Percentiles rank a stretch among this genome's conserved stretches.
These are phyloP conservation scores for Eupithecia abbreviata DNA, from an alignment of 2,888 invertebrate species.

Conservation along the genomic window DNA sequence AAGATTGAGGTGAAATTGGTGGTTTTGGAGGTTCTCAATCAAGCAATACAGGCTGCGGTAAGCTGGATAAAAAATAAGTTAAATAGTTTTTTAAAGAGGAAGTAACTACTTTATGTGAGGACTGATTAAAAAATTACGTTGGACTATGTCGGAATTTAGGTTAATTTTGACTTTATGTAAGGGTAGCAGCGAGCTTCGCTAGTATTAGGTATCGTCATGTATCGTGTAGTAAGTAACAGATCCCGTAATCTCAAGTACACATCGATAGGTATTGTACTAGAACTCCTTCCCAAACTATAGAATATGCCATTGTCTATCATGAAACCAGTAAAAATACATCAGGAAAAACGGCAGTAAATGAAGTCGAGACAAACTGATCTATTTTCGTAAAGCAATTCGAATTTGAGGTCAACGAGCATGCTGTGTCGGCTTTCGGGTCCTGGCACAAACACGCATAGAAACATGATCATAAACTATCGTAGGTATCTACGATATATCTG, in stretches of 20 bases:
- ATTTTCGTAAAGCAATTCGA: conserved; percentile 7
- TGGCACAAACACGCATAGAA: conserved; percentile 14
- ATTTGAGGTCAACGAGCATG: conserved; percentile 15
- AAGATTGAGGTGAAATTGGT: neutral
- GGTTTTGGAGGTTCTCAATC: neutral
- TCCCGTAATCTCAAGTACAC: neutral
- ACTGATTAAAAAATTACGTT: no score
- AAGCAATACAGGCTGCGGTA: neutral
- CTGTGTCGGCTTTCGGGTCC: neutral
- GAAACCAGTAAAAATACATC: neutral
- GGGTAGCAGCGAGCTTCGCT: no score
- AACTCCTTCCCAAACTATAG: neutral
- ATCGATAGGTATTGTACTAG: neutral
- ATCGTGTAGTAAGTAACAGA: neutral
- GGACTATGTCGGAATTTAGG: no score
- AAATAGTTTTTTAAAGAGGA: neutral
- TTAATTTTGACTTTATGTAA: no score
- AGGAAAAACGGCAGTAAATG: neutral
- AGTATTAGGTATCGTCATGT: no score
- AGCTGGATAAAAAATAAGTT: neutral
- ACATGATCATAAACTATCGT: neutral
- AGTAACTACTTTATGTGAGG: no score
- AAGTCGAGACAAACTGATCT: neutral
- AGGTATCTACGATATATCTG: no score
- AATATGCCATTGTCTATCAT: neutral